Evolutionary conservation across 2,113 vertebrate species (phyloP).

Genomic region (Gnathochromis pfefferi): DNA sequence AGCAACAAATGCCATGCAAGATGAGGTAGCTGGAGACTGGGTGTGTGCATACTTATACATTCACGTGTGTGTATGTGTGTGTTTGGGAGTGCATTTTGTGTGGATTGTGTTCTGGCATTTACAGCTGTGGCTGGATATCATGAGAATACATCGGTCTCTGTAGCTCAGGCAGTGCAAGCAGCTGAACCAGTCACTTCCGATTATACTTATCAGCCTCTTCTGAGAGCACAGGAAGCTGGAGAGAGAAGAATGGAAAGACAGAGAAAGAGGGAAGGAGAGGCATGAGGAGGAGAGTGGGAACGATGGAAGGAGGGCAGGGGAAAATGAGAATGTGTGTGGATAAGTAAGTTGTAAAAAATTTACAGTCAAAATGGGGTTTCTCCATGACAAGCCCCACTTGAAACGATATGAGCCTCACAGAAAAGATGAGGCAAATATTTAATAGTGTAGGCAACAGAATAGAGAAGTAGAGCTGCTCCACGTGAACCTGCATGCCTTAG

Average conservation of each 20-base stretch:
- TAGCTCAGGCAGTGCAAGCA: slow-evolving; percentile 34
- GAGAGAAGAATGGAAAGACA: not conserved
- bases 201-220: slow-evolving; percentile 48
- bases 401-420: slow-evolving; percentile 16
- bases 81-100: not conserved
- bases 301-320: not conserved
- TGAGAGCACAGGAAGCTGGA: slow-evolving; percentile 15
- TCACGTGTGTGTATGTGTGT: not conserved
- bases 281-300: not conserved
- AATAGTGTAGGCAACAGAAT: not conserved
- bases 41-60: not conserved
- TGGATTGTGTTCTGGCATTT: slow-evolving; percentile 15
- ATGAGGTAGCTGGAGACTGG: slow-evolving; percentile 15
- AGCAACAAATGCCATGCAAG: slow-evolving; percentile 27
- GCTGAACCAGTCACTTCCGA: slow-evolving; percentile 57
- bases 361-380: slow-evolving; percentile 37
- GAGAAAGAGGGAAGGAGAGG: not conserved
- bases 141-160: slow-evolving; percentile 34
- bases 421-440: slow-evolving; percentile 46
- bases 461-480: not conserved
- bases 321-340: not conserved
- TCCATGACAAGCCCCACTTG: slow-evolving; percentile 7
- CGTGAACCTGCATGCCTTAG: not conserved
- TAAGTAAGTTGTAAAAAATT: slow-evolving; percentile 40
- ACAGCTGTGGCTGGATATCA: slow-evolving; percentile 31